Conservation (phyloP, 2,888 invertebrate species). For the Ethmia dodecea region DNA sequence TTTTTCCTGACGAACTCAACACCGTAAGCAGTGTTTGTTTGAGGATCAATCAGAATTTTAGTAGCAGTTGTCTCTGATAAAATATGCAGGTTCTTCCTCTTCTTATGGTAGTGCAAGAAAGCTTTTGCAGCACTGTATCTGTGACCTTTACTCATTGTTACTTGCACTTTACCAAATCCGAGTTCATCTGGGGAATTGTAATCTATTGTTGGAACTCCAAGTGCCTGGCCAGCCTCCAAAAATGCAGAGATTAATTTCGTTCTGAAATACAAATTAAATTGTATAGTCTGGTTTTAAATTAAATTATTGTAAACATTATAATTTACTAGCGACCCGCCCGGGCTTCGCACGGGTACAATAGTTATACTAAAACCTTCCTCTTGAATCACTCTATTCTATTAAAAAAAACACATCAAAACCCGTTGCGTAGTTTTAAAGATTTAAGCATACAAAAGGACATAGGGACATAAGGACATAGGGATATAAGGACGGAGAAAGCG, state of each 20-base stretch:
- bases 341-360: too few species aligned
- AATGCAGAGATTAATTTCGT: slow-evolving; percentile 66
- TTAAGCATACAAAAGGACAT: too few species aligned
- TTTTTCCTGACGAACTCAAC: slow-evolving; percentile 80
- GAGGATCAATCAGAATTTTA: slow-evolving; percentile 80
- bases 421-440: too few species aligned
- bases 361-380: too few species aligned
- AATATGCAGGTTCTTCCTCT: slow-evolving; percentile 82
- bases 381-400: too few species aligned
- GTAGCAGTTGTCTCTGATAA: slow-evolving; percentile 80
- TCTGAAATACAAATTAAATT: slow-evolving; percentile 47
- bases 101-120: slow-evolving; percentile 78
- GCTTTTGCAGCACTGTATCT: slow-evolving; percentile 82
- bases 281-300: too few species aligned
- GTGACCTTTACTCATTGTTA: slow-evolving; percentile 75
- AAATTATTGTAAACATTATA: background rate
- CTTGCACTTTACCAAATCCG: slow-evolving; percentile 83
- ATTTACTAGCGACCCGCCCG: too few species aligned
- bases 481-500: too few species aligned
- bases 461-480: too few species aligned
- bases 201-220: slow-evolving; percentile 82
- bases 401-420: too few species aligned
- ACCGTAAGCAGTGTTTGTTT: slow-evolving; percentile 81
- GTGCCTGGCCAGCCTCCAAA: slow-evolving; percentile 79
- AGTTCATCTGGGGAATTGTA: slow-evolving; percentile 80